Evolutionary conservation across 2,888 invertebrate genomes (phyloP).

Genomic region (Ganaspis brasiliensis): DNA sequence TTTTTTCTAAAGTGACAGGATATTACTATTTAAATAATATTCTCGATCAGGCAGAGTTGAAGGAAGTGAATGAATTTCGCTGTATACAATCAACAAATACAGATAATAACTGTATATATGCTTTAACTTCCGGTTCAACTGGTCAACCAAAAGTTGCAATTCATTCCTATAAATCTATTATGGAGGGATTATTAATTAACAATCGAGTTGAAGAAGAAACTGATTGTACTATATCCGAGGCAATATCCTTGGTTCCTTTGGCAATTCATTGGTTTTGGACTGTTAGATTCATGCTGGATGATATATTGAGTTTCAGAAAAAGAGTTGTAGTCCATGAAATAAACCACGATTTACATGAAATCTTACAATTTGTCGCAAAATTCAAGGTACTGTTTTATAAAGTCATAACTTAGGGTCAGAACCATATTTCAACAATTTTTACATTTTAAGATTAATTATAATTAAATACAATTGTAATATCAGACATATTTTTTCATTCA

Average conservation of each 20-base stretch:
- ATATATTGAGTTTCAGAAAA: constrained; percentile 48
- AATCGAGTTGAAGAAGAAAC: neutral
- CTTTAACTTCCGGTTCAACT: constrained; percentile 58
- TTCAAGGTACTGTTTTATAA: constrained; percentile 67
- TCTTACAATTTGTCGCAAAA: constrained; percentile 70
- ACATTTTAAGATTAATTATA: no score
- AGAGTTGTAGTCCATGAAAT: constrained; percentile 62
- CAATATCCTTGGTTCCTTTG: constrained; percentile 64
- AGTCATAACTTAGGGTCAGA: no score
- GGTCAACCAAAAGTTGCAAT: constrained; percentile 71
- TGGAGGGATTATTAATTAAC: constrained; percentile 47
- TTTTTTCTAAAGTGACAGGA: constrained; percentile 62
- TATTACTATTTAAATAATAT: constrained; percentile 60
- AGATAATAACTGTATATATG: constrained; percentile 51
- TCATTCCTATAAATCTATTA: constrained; percentile 64
- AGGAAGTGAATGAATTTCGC: constrained; percentile 63
- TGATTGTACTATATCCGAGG: fast-evolving
- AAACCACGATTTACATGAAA: constrained; percentile 64
- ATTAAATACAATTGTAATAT: no score
- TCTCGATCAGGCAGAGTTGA: constrained; percentile 55
- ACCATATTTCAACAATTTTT: no score
- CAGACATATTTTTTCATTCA: no score
- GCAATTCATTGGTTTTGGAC: constrained; percentile 73
- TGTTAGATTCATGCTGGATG: constrained; percentile 58
- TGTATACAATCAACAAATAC: constrained; percentile 52